Percentiles rank a stretch among this genome's conserved stretches.
Evolutionary conservation across 2,888 invertebrate species (phyloP).

Genomic region (Chesias legatella): DNA sequence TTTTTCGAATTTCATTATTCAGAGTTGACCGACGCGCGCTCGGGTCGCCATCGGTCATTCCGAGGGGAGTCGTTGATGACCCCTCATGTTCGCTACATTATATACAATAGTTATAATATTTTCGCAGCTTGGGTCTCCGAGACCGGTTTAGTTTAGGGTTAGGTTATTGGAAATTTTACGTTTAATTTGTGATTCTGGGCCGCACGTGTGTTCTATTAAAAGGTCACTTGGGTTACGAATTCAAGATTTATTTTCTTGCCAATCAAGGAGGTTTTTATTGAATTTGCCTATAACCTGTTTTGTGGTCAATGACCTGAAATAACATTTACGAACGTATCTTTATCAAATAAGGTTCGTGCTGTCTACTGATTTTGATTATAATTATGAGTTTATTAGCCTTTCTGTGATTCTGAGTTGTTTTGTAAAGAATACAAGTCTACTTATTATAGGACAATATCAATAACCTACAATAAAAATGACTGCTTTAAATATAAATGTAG

Average conservation of each 20-base stretch:
- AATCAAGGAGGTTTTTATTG: slow-evolving; percentile 28
- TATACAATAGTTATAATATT: slow-evolving; percentile 68
- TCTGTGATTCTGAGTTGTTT: too few relatives aligned
- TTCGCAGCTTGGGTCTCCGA: slow-evolving; percentile 63
- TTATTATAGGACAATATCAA: too few relatives aligned
- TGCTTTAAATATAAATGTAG: too few relatives aligned
- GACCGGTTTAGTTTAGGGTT: slow-evolving; percentile 59
- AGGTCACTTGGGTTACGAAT: slow-evolving; percentile 61
- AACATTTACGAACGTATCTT: too few relatives aligned
- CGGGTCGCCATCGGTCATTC: slow-evolving; percentile 69
- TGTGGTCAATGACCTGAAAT: neutral
- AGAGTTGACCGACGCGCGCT: slow-evolving; percentile 64
- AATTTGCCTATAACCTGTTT: slow-evolving; percentile 19
- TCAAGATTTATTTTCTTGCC: slow-evolving; percentile 44
- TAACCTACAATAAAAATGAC: too few relatives aligned
- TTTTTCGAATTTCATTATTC: slow-evolving; percentile 73
- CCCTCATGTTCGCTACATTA: slow-evolving; percentile 65
- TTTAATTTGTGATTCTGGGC: slow-evolving; percentile 70
- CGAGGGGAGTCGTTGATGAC: slow-evolving; percentile 55
- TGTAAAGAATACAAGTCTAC: too few relatives aligned
- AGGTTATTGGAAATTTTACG: slow-evolving; percentile 72
- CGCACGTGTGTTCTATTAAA: slow-evolving; percentile 65
- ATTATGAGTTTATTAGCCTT: too few relatives aligned
- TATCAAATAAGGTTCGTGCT: too few relatives aligned
- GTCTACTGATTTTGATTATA: too few relatives aligned